Evolutionary conservation across 2,888 invertebrate species (phyloP), one percentile per base, ranked within the genome.

Genomic region (Monochamus alternatus): DNA sequence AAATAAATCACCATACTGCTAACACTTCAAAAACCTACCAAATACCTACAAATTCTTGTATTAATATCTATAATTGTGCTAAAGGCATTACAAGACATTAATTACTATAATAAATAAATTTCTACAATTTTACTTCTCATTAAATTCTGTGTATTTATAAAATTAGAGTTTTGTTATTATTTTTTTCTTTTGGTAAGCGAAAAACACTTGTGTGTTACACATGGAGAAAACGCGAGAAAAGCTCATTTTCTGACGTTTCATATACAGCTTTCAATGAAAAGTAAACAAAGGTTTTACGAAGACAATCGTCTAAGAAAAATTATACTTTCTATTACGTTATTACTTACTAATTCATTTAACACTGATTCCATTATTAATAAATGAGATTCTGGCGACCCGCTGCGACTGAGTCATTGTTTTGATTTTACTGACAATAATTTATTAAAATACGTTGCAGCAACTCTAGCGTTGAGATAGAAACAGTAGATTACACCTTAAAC

Each of bases 371-470:
- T 55, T 55, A 55, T 55, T 22, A 22, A 14, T 47, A 47, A 47
- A 47, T 47, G 47, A 12, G 47, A 47, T 47, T 7, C 55, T n/a
- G 14, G n/a, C 4, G 14, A 55, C 55, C 55, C 55, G 55, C 55
- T 55, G 55, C 55, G 55, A 55, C 55, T 55, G 55, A 55, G 14
- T 55, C 55, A 55, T 55, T 55, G 55, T 55, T 55, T 55, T 55
- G 55, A n/a, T 55, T 55, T n/a, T 22, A 55, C 55, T 55, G 55
- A 55, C 55, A 55, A 55, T 22, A 22, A 55, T 55, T 55, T 55
- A 55, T 55, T 55, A 55, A 55, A 22, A 55, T 55, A 7, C 14
- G 14, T 55, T 55, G 55, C 55, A 14, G n/a, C 55, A 55, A 55
- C 55, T 55, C n/a, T 55, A n/a, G 55, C n/a, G 55, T 14, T 22